Conservation (phyloP, 2,113 vertebrate genomes). For the Hippocampus zosterae region DNA sequence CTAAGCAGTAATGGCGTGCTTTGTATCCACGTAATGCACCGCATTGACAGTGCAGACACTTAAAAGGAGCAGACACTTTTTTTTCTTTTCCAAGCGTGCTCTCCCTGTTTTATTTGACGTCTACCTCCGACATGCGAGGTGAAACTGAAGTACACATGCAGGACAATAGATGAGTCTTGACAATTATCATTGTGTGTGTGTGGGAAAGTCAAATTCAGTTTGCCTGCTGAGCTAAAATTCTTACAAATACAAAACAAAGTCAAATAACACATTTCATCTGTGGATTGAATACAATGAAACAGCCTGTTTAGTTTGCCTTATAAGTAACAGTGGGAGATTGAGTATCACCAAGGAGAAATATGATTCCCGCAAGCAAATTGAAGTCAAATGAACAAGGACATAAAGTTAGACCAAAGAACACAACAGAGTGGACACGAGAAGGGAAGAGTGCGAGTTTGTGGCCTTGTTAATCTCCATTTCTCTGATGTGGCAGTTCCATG, state of each 20-base stretch:
- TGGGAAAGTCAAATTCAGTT: conserved; percentile 11
- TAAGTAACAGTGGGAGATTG: conserved; percentile 2
- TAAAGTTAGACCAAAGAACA: conserved; percentile 27
- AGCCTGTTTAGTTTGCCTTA: neutral
- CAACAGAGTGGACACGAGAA: conserved; percentile 18
- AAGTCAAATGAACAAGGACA: conserved; percentile 42
- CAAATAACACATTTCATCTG: neutral
- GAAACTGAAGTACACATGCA: conserved; percentile 37
- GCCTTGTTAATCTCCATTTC: conserved; percentile 62
- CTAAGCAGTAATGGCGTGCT: conserved; percentile 71
- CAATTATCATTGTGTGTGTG: conserved; percentile 20
- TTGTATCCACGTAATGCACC: conserved; percentile 64
- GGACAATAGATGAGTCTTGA: conserved; percentile 23
- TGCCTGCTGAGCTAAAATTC: neutral
- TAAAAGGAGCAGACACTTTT: conserved; percentile 49
- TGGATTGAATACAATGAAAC: conserved; percentile 4
- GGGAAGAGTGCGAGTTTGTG: conserved; percentile 23
- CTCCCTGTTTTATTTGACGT: conserved; percentile 55
- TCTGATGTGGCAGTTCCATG: conserved; percentile 59
- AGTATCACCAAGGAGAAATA: conserved; percentile 35
- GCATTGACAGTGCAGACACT: conserved; percentile 61
- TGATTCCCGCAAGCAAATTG: conserved; percentile 23
- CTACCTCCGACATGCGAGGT: conserved; percentile 21
- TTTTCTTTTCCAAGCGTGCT: conserved; percentile 18
- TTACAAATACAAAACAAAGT: neutral